These are phyloP conservation scores for Crocodylus rhombifer DNA, from an alignment of 2,797 vertebrate genomes.

Conservation along the genomic window DNA sequence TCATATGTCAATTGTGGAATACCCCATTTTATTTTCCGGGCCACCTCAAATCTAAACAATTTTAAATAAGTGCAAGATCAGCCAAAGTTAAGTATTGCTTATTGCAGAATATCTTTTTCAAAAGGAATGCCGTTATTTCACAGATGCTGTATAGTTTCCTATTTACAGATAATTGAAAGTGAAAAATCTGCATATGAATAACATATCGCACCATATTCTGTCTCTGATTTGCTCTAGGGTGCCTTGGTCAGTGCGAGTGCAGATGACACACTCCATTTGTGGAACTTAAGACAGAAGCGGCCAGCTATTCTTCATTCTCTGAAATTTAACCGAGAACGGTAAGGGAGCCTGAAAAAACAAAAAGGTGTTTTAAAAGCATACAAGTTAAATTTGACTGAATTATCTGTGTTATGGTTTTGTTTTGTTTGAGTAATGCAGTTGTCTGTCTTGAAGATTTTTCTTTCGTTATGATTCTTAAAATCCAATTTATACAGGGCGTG, in stretches of 20 bases:
- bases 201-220: background rate
- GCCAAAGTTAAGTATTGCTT: background rate
- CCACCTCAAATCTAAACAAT: background rate
- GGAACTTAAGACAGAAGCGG: conserved; percentile 96
- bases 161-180: background rate
- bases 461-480: background rate
- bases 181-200: background rate
- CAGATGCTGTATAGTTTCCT: background rate
- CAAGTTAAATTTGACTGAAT: background rate
- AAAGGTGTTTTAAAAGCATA: background rate
- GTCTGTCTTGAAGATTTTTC: background rate
- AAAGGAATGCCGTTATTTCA: background rate
- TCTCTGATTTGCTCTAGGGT: conserved; percentile 84
- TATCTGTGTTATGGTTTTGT: background rate
- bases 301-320: conserved; percentile 98
- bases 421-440: background rate
- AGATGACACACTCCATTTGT: conserved; percentile 96
- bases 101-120: background rate
- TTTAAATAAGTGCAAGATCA: background rate
- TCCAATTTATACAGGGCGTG: background rate
- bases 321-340: conserved; percentile 98
- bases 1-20: background rate
- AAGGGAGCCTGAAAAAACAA: conserved; percentile 58
- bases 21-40: background rate
- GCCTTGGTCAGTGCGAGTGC: conserved; percentile 96